Evolutionary conservation across 2,888 invertebrate genomes (phyloP), one percentile per base, ranked within the genome.

Genomic region (Tenthredo notha): DNA sequence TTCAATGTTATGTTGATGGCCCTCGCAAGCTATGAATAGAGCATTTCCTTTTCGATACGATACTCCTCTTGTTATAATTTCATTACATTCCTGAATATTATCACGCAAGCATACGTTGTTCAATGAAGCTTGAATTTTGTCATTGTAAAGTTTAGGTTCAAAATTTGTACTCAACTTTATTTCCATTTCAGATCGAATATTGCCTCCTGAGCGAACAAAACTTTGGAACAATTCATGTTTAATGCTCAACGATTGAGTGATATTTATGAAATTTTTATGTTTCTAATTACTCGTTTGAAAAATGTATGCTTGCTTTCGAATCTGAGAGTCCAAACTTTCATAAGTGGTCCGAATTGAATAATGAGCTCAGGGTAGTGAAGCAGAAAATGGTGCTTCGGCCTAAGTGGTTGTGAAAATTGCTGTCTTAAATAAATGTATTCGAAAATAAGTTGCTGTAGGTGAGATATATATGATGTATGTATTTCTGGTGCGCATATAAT

Each of bases 271-370:
- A 84, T 85, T 84, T 21, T 33, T 58, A 86, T 86, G 29, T 61
- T 47, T 65, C 74, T 61, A 77, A 54, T 86, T 37, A 86, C 47
- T 40, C 85, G 54, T 86, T 86, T 18, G 43, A 84, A 37, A 85
- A 87, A 84, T 86, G 85, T 29, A 33, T n/a, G 37, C n/a, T 72
- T 40, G 18, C 72, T 72, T 37, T 37, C 85, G 15, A 80, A 85
- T 83, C 50, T 47, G 84, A 89, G 85, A 2, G 87, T 77, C 87
- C 88, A 88, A 1, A 88, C 87, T 86, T 86, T 88, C 2, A 87
- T 86, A 0, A 88, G 29, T 18, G 88, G 89, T 15, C 88, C 87
- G 84, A 85, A 88, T 84, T 84, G 72, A 0, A 83, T 9, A 29
- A 89, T 88, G 18, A 89, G 18, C 2, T 85, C 84, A 12, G 86